A percentile compares a stretch with the other conserved stretches of the same genome.
Evolutionary conservation across 2,113 vertebrate species (phyloP).

Genomic region (Rhadina sibilatrix): DNA sequence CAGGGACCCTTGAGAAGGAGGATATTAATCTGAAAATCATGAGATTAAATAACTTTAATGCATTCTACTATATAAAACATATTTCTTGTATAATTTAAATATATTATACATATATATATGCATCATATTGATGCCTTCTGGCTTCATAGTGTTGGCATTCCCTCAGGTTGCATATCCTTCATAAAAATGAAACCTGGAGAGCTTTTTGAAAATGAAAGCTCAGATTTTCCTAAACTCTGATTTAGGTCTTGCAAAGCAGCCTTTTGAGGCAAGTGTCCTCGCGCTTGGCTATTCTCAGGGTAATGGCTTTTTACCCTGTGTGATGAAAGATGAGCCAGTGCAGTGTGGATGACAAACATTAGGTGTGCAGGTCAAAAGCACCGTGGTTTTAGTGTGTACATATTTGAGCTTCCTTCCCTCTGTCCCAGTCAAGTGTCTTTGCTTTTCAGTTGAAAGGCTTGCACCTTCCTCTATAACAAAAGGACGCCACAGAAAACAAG

Average conservation of each 20-base stretch:
- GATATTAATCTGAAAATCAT: not conserved
- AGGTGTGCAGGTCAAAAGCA: not conserved
- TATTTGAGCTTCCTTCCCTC: not conserved
- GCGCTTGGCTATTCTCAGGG: not conserved
- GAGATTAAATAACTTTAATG: not conserved
- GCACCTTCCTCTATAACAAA: not conserved
- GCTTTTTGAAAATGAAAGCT: not conserved
- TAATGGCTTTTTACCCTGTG: not conserved
- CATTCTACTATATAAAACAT: not conserved
- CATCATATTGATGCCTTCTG: not conserved
- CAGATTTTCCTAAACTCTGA: not conserved
- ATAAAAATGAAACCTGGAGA: not conserved
- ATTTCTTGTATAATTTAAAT: not conserved
- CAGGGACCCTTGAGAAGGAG: not conserved
- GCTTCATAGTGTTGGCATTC: not conserved
- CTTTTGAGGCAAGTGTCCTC: not conserved
- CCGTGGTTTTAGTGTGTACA: rapidly evolving
- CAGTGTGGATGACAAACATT: not conserved
- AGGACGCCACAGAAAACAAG: not conserved
- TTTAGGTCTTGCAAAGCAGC: not conserved
- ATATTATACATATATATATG: not conserved
- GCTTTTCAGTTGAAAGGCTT: not conserved
- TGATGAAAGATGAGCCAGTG: not conserved
- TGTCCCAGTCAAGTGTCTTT: not conserved
- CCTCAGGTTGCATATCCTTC: not conserved